phyloP scores from a whole-genome alignment of 92 coral and sea anemone species.

The Palythoa heliodiscus region DNA sequence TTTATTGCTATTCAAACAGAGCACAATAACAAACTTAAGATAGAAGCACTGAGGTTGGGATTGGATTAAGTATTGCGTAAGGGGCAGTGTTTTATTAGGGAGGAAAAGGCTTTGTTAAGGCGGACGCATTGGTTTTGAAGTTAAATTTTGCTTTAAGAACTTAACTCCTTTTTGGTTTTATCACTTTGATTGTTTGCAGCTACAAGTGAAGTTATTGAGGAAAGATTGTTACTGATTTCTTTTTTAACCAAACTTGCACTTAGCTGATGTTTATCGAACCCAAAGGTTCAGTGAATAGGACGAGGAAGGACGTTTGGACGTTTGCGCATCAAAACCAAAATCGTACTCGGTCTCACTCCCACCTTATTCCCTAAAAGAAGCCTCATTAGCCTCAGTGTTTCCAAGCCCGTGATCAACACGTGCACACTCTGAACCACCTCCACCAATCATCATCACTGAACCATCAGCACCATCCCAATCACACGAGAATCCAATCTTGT shows the following conservation, averaged over 20 bases:
- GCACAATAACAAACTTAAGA: too few species aligned
- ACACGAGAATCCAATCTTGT: slow-evolving; percentile 32
- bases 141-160: too few species aligned
- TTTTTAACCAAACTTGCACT: not conserved
- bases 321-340: slow-evolving; percentile 46
- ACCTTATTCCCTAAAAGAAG: not conserved
- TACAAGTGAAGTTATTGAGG: too few species aligned
- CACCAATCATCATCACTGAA: slow-evolving; percentile 28
- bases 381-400: not conserved
- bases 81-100: too few species aligned
- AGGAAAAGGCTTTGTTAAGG: too few species aligned
- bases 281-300: not conserved
- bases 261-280: not conserved
- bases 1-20: too few species aligned
- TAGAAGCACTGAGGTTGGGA: too few species aligned
- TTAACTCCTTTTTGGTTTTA: too few species aligned
- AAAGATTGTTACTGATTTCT: too few species aligned
- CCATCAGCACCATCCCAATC: not conserved
- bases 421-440: not conserved
- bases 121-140: too few species aligned
- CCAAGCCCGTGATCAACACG: slow-evolving; percentile 33
- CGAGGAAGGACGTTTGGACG: not conserved
- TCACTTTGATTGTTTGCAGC: too few species aligned
- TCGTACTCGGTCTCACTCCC: not conserved
- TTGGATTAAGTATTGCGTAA: too few species aligned